These are phyloP conservation scores for Acyrthosiphon pisum DNA, from an alignment of 1,140 invertebrate genomes.

Conservation along the genomic window DNA sequence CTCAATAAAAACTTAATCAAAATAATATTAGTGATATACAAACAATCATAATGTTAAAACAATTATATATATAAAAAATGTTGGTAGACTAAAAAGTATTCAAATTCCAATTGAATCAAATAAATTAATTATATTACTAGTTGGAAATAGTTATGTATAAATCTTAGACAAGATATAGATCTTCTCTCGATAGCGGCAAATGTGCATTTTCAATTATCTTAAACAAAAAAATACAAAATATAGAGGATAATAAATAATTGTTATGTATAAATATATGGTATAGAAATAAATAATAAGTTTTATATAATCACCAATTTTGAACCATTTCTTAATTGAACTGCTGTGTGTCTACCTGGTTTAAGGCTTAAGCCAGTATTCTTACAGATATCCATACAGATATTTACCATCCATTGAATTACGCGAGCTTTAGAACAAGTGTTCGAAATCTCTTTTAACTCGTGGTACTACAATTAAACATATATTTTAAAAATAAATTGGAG, in stretches of 20 bases:
- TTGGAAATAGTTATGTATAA: no score
- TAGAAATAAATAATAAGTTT: background rate
- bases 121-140: no score
- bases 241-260: background rate
- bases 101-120: background rate
- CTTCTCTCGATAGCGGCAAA: background rate
- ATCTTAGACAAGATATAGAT: background rate
- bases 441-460: background rate
- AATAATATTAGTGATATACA: background rate
- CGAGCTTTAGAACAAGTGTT: conserved; percentile 21
- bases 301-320: background rate
- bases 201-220: conserved; percentile 31
- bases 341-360: background rate
- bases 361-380: background rate
- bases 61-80: background rate
- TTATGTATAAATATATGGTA: background rate
- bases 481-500: background rate
- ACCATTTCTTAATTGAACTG: conserved; percentile 3
- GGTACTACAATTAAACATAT: background rate
- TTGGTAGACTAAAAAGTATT: background rate
- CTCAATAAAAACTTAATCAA: background rate
- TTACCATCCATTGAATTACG: conserved; percentile 35
- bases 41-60: background rate
- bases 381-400: background rate
- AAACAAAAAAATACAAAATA: background rate